Evolutionary conservation across 2,888 invertebrate genomes (phyloP).

Genomic region (Pterostichus niger): DNA sequence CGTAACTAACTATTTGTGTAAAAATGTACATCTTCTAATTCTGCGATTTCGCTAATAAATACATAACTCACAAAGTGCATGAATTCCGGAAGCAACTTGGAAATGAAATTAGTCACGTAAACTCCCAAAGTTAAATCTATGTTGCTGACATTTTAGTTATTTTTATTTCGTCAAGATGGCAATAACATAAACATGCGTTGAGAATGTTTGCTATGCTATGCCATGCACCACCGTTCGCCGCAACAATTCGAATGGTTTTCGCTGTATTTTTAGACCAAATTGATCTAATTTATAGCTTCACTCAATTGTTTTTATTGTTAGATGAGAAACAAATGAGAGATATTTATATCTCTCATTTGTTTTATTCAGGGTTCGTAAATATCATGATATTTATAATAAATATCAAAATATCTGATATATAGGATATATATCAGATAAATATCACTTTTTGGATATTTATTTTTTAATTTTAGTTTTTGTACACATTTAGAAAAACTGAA

Average conservation of each 20-base stretch:
- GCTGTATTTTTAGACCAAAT: slow-evolving; percentile 20
- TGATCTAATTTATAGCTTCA: slow-evolving; percentile 35
- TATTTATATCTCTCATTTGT: neutral
- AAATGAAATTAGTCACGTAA: neutral
- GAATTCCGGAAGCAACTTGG: neutral
- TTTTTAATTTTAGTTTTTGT: too few species aligned
- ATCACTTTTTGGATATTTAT: too few species aligned
- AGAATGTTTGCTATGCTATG: neutral
- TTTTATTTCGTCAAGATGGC: slow-evolving; percentile 24
- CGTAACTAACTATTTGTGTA: too few species aligned
- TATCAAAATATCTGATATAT: too few species aligned
- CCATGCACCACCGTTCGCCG: neutral
- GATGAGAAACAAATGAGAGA: slow-evolving; percentile 25
- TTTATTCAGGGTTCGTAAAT: too few species aligned
- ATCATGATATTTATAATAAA: too few species aligned
- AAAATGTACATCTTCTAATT: too few species aligned
- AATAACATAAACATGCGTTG: slow-evolving; percentile 8
- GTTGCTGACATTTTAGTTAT: slow-evolving; percentile 15
- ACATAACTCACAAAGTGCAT: too few species aligned
- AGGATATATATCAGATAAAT: too few species aligned
- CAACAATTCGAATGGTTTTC: neutral
- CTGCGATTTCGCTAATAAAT: too few species aligned
- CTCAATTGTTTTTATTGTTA: slow-evolving; percentile 34
- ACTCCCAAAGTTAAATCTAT: neutral
- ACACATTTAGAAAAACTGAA: too few species aligned